Percentiles rank a stretch among this genome's conserved stretches.
These are phyloP conservation scores for Stichopus horrens DNA, from an alignment of 53 echinoderm and acorn worm genomes.

Conservation along the genomic window DNA sequence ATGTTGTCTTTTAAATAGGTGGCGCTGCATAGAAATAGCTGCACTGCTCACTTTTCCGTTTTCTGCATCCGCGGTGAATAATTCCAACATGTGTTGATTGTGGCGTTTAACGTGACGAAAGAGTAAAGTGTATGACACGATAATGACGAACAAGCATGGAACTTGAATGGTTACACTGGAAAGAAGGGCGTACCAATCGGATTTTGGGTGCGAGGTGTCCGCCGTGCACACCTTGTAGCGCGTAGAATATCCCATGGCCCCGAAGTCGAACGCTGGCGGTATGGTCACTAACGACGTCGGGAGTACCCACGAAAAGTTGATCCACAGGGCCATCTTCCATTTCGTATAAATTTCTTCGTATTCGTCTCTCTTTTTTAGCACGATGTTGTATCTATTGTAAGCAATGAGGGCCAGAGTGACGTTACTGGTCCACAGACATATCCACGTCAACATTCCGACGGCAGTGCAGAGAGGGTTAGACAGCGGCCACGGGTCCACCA, in stretches of 20 bases:
- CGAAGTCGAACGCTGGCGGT: conserved; percentile 50
- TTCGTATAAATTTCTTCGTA: conserved; percentile 46
- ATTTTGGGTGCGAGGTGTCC: conserved; percentile 45
- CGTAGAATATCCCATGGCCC: conserved; percentile 51
- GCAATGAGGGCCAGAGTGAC: conserved; percentile 50
- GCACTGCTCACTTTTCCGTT: neutral
- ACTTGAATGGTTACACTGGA: conserved; percentile 45
- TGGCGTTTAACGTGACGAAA: conserved; percentile 31
- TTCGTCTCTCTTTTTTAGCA: conserved; percentile 27
- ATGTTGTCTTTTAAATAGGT: conserved; percentile 23
- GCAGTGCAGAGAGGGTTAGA: conserved; percentile 19
- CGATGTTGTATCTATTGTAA: conserved; percentile 49
- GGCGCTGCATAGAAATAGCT: conserved; percentile 38
- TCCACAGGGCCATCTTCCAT: conserved; percentile 45
- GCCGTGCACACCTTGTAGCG: conserved; percentile 56
- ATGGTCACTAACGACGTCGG: conserved; percentile 57
- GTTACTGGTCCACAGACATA: conserved; percentile 31
- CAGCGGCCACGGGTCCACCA: conserved; percentile 57
- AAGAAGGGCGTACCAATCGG: conserved; percentile 40
- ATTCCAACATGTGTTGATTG: neutral
- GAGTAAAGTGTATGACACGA: conserved; percentile 52
- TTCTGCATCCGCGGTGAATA: neutral
- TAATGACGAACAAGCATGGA: conserved; percentile 51
- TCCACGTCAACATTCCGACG: conserved; percentile 34
- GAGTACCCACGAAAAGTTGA: conserved; percentile 49